Conservation (phyloP, 1,140 invertebrate genomes). For the Camponotus floridanus region DNA sequence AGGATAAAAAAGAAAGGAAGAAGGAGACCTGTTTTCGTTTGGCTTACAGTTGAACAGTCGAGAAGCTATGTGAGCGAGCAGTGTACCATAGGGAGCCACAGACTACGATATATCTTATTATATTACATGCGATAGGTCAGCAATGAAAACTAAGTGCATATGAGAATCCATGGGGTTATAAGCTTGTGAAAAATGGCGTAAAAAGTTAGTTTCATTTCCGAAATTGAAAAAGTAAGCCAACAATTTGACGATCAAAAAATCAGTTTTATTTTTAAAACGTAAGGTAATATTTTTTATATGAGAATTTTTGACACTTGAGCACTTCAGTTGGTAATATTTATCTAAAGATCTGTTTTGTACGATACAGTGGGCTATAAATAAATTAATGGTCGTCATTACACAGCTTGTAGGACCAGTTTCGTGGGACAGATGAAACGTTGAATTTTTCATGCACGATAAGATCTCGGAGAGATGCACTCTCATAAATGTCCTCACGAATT, state of each 20-base stretch:
- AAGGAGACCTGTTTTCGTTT: conserved; percentile 64
- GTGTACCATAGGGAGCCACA: conserved; percentile 83
- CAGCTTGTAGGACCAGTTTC: conserved; percentile 33
- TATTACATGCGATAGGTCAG: conserved; percentile 83
- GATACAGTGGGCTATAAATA: conserved; percentile 51
- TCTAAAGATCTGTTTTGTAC: conserved; percentile 31
- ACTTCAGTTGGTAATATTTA: conserved; percentile 30
- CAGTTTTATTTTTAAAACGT: not conserved
- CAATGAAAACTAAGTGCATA: conserved; percentile 87
- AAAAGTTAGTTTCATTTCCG: conserved; percentile 38
- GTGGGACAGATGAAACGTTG: conserved; percentile 67
- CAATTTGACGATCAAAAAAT: conserved; percentile 57
- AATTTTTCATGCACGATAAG: conserved; percentile 75
- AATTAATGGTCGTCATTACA: conserved; percentile 67
- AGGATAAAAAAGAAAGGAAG: conserved; percentile 30
- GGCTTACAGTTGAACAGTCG: conserved; percentile 56
- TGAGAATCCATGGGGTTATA: conserved; percentile 85
- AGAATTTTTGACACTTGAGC: not conserved
- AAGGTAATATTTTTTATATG: not conserved
- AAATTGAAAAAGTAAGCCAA: conserved; percentile 66
- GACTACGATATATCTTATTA: conserved; percentile 84
- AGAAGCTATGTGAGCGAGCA: conserved; percentile 71
- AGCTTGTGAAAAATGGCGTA: conserved; percentile 34
- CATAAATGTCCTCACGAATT: conserved; percentile 71
- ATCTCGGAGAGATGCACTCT: conserved; percentile 63